phyloP scores from a whole-genome alignment of 2,113 vertebrate genomes.

The Chionodraco myersi region DNA sequence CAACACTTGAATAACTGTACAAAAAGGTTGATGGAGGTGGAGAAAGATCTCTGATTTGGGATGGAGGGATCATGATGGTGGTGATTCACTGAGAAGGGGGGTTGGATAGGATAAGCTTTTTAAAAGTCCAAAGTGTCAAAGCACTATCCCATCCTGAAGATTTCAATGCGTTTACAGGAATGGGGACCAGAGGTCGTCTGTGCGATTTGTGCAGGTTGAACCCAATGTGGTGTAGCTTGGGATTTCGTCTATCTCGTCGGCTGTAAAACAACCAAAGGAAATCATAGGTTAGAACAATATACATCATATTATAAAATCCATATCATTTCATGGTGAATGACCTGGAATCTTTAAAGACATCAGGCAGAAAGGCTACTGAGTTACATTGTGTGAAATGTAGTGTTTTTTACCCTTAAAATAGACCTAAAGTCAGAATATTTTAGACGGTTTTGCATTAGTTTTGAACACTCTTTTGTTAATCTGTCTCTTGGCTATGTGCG shows the following conservation, averaged over 20 bases:
- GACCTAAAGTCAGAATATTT: not conserved
- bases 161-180: not conserved
- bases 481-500: no score
- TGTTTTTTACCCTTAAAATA: no score
- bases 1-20: conserved; percentile 26
- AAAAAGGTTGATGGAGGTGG: not conserved
- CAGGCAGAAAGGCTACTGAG: not conserved
- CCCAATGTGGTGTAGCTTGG: conserved; percentile 60
- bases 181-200: conserved; percentile 16
- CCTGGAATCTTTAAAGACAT: not conserved
- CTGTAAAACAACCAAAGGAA: conserved; percentile 17
- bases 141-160: not conserved
- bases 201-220: not conserved
- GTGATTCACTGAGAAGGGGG: not conserved
- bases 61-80: not conserved
- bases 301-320: not conserved
- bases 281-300: conserved; percentile 11
- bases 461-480: not conserved
- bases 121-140: conserved; percentile 51
- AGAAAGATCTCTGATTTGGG: not conserved
- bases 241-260: conserved; percentile 45
- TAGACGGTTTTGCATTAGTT: not conserved
- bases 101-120: not conserved
- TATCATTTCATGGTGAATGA: not conserved
- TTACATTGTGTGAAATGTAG: no score